Conservation (phyloP, 2,888 invertebrate species). For the Tillus elongatus region DNA sequence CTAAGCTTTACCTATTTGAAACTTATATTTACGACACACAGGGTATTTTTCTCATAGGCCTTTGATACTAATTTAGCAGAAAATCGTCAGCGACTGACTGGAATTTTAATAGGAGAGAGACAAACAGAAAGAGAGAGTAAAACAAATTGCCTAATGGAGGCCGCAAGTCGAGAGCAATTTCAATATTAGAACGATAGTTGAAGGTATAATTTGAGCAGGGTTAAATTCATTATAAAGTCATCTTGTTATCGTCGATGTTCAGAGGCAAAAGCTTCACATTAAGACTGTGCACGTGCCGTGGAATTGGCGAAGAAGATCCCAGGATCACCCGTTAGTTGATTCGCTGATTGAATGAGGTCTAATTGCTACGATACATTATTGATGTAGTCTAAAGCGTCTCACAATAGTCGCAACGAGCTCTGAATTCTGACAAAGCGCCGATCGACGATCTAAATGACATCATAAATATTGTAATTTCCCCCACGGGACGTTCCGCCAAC, state of each 20-base stretch:
- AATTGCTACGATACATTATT: conserved; percentile 38
- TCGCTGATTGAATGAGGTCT: conserved; percentile 29
- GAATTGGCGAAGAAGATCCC: conserved; percentile 18
- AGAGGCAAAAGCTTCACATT: no score
- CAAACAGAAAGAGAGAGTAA: no score
- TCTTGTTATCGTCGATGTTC: no score
- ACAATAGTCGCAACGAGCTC: conserved; percentile 32
- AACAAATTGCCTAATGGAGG: neutral
- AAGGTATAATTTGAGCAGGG: conserved; percentile 12
- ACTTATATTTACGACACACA: no score
- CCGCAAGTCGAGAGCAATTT: neutral
- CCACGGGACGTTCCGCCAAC: conserved; percentile 27
- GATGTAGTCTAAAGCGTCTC: conserved; percentile 31
- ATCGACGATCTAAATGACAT: conserved; percentile 38
- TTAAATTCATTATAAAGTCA: conserved; percentile 20
- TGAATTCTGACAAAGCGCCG: conserved; percentile 30
- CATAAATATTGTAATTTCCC: conserved; percentile 40
- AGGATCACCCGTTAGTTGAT: conserved; percentile 24
- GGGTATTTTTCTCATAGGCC: no score
- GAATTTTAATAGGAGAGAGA: no score
- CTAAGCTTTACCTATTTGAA: no score
- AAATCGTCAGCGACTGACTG: no score
- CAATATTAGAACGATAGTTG: conserved; percentile 5
- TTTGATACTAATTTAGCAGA: no score
- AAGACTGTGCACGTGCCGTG: no score